Evolutionary conservation across 1,140 invertebrate genomes (phyloP).

Genomic region (Anthonomus grandis): DNA sequence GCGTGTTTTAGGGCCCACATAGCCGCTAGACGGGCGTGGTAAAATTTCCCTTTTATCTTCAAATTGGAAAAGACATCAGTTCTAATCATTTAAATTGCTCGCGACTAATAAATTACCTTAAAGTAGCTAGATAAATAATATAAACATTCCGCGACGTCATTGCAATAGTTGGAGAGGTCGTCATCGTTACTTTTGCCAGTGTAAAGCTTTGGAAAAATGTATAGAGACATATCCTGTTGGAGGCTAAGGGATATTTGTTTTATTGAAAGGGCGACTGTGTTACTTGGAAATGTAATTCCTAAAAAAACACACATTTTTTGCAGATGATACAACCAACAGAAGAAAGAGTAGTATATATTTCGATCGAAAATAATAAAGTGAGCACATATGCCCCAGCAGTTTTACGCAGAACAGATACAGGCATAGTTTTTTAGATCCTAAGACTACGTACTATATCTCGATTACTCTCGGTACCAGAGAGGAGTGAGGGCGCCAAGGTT

Average conservation of each 20-base stretch:
- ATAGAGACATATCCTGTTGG: slow-evolving; percentile 25
- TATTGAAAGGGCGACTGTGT: slow-evolving; percentile 23
- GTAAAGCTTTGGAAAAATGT: slow-evolving; percentile 21
- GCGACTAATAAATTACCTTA: slow-evolving; percentile 44
- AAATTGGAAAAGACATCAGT: not conserved
- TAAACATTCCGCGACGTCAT: slow-evolving; percentile 53
- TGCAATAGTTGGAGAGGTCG: slow-evolving; percentile 47
- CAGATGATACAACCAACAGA: too few relatives aligned
- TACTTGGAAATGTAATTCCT: slow-evolving; percentile 38
- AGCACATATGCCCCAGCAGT: too few relatives aligned
- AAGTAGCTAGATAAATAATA: slow-evolving; percentile 50
- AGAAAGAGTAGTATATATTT: too few relatives aligned
- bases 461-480: too few relatives aligned
- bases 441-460: too few relatives aligned
- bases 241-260: slow-evolving; percentile 40
- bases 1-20: slow-evolving; percentile 55
- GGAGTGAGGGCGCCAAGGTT: too few relatives aligned
- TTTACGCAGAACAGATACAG: too few relatives aligned
- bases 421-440: too few relatives aligned
- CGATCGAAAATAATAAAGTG: too few relatives aligned
- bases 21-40: slow-evolving; percentile 54
- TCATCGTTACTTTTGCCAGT: slow-evolving; percentile 28
- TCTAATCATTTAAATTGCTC: not conserved
- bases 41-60: slow-evolving; percentile 27
- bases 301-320: too few relatives aligned